Base-by-base conservation (phyloP, 1,140 invertebrate species). In the Armadillidium nasatum region DNA sequence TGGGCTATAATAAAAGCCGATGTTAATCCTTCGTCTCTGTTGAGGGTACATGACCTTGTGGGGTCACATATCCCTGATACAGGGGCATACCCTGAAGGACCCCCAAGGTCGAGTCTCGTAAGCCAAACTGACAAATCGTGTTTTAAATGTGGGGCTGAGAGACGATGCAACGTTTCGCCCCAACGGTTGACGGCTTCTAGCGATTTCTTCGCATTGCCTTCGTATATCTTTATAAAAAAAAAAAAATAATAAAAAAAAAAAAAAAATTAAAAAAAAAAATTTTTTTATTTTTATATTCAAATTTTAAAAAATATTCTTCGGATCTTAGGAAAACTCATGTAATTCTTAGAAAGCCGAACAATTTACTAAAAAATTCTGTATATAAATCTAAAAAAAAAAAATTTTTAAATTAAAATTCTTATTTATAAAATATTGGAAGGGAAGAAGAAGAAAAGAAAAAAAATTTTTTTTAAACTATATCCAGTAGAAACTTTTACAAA, bases 1-100 rank as follows among this genome's bases (percentile, higher is more conserved):
- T 94, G 92, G 0, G 92, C 91, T 15, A 93, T 91, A 77, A 93
- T 91, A 83, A 94, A 93, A 4, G 91, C 91, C 71, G 91, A 92
- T 10, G 90, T 91, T 33, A 93, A 86, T 0, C 92, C 92, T 83
- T 93, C 91, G 81, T 94, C 92, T 46, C 89, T 87, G 83, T 91
- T 91, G 10, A 93, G 86, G 3, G 91, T 89, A 74, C 91, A 92
- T n/a, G 90, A 92, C 10, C 91, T 83, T 11, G 87, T 84, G 0
- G 89, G 87, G 78, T 92, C 88, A 83, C 92, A 94, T 54, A 89
- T 88, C 0, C 91, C 92, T 0, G 88, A 89, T 0, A 94, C 91
- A 1, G 92, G 91, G 0, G 92, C 92, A 83, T 91, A 93, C 4
- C 92, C 92, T 72, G 92, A 92, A 0, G 92, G 91, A 6, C 91